Evolutionary conservation across 2,113 vertebrate species (phyloP).

Genomic region (Alexandromys fortis): DNA sequence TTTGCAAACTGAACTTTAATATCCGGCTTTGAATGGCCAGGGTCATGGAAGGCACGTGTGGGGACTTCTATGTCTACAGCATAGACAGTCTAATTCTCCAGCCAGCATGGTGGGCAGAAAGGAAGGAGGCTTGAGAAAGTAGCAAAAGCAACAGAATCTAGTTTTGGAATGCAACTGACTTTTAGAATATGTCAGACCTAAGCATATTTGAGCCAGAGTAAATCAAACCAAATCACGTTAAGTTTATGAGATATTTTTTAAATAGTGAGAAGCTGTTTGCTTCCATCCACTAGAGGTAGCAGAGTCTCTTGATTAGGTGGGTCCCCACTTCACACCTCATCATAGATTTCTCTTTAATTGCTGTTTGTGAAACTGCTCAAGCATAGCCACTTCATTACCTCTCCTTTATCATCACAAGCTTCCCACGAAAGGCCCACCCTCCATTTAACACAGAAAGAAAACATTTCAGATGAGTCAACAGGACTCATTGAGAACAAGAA

Average conservation of each 20-base stretch:
- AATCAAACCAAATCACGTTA: not conserved
- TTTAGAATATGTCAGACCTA: not conserved
- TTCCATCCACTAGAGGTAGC: not conserved
- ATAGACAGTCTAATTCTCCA: not conserved
- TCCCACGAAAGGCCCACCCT: too few species aligned
- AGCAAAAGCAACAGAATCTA: not conserved
- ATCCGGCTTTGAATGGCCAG: too few species aligned
- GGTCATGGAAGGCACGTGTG: not conserved
- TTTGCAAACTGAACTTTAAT: too few species aligned
- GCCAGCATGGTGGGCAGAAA: accelerated
- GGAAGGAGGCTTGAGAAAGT: not conserved
- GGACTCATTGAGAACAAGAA: not conserved
- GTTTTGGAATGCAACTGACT: not conserved
- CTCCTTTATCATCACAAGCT: not conserved
- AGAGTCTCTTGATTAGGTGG: not conserved
- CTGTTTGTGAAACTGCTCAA: not conserved
- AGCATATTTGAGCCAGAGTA: not conserved
- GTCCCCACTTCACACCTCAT: accelerated
- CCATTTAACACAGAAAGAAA: not conserved
- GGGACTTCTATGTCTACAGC: not conserved
- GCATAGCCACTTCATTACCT: not conserved
- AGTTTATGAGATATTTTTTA: not conserved
- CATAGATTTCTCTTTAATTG: not conserved
- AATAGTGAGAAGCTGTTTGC: not conserved
- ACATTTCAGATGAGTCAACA: not conserved